Conservation (phyloP, 2,888 invertebrate genomes). For the Plebejus argus region DNA sequence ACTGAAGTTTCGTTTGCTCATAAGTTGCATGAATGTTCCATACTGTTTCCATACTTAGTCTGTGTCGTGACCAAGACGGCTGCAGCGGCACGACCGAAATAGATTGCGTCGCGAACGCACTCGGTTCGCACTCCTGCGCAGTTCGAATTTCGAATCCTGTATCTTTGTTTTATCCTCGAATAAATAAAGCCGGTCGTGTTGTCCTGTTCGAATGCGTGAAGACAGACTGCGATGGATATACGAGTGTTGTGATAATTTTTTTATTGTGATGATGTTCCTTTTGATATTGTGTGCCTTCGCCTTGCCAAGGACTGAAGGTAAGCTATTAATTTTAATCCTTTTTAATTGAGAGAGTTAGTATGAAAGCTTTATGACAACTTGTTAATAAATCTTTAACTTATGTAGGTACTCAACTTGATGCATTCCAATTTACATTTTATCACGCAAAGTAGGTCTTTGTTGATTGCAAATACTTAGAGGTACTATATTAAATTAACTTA, state of each 20-base stretch:
- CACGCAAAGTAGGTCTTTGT: background rate
- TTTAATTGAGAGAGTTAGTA: background rate
- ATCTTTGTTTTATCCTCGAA: constrained; percentile 45
- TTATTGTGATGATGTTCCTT: constrained; percentile 48
- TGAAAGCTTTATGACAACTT: background rate
- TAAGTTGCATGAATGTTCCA: background rate
- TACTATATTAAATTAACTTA: background rate
- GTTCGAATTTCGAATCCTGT: constrained; percentile 55
- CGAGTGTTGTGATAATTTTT: constrained; percentile 32
- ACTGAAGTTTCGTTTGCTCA: background rate
- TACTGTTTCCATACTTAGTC: constrained; percentile 51
- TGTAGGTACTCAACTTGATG: background rate
- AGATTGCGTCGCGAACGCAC: constrained; percentile 63
- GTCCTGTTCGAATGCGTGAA: constrained; percentile 36
- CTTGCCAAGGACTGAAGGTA: constrained; percentile 46
- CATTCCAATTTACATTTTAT: background rate
- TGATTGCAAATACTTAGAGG: background rate
- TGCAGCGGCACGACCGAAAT: constrained; percentile 67
- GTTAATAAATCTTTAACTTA: background rate
- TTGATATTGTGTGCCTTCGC: constrained; percentile 44
- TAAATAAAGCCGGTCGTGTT: constrained; percentile 33
- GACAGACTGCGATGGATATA: constrained; percentile 25
- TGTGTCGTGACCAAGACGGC: constrained; percentile 65
- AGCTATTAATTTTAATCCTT: constrained; percentile 41
- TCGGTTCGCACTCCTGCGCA: constrained; percentile 60